These are phyloP conservation scores for Sternotherus odoratus DNA, from an alignment of 2,797 vertebrate species.

Conservation along the genomic window DNA sequence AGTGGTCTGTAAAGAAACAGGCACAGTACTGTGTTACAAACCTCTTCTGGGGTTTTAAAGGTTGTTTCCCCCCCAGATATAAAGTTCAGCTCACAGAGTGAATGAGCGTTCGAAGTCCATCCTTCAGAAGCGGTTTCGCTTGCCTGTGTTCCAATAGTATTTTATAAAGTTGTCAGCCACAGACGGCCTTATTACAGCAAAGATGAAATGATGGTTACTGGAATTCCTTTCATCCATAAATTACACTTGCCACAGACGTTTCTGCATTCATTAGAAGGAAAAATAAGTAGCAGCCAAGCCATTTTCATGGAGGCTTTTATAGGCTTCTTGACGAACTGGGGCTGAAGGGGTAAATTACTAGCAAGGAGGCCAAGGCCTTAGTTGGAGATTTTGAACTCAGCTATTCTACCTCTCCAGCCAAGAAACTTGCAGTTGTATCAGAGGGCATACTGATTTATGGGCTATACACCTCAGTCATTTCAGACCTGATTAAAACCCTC, in stretches of 20 bases:
- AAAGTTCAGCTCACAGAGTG: not conserved
- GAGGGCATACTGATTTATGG: constrained; percentile 73
- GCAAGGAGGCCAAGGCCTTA: not conserved
- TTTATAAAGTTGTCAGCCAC: constrained; percentile 72
- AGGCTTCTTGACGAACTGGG: constrained; percentile 76
- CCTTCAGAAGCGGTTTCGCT: constrained; percentile 48
- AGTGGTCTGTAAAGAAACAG: constrained; percentile 57
- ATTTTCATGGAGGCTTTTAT: constrained; percentile 53
- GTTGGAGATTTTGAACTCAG: constrained; percentile 51
- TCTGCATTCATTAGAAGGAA: constrained; percentile 76
- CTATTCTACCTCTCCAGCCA: not conserved
- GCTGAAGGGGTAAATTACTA: constrained; percentile 61
- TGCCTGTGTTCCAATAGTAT: constrained; percentile 31
- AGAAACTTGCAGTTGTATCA: constrained; percentile 58
- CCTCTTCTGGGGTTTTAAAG: constrained; percentile 30
- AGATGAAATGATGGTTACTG: constrained; percentile 71
- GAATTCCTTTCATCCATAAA: constrained; percentile 76
- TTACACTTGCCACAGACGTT: constrained; percentile 67
- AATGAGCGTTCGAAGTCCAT: constrained; percentile 14
- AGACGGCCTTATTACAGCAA: constrained; percentile 65
- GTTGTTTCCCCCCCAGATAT: constrained; percentile 19
- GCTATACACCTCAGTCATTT: constrained; percentile 43
- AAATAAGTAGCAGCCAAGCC: constrained; percentile 43
- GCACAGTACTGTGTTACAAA: constrained; percentile 55
- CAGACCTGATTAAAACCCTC: constrained; percentile 59